Evolutionary conservation across 1,140 invertebrate species (phyloP), one percentile per base, ranked within the genome.

Genomic region (Drosophila pruinosa): DNA sequence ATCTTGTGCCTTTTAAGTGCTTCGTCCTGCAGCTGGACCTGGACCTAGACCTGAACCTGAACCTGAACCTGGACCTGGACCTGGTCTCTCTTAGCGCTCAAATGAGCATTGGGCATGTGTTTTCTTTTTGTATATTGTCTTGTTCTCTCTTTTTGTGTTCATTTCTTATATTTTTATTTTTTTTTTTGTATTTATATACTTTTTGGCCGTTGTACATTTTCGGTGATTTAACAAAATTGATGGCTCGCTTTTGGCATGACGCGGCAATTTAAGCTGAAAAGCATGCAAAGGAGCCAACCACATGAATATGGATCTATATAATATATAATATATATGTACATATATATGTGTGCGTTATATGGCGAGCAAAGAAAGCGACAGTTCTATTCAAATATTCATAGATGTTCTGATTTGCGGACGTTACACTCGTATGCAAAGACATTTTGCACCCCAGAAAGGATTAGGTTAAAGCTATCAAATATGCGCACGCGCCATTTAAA

Each of bases 211-310:
- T 72, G 63, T 54, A 68, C 47, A 39, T 69, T 73, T 67, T 80
- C 54, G 77, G 81, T 85, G 82, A 86, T 81, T 86, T 86, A 75
- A 68, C 65, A 78, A 72, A 86, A 88, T 88, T 88, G 78, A 86
- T 86, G 82, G 75, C 78, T 78, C 70, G 63, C 77, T 72, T 52
- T 75, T 64, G 64, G 53, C 69, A 67, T 65, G 54, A 70, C 41
- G 38, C 41, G 50, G 41, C 59, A 36, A 22, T 28, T 56, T 43
- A n/a, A n/a, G n/a, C n/a, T n/a, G 1, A 34, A 6, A 19, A 12
- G 21, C 14, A 22, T 10, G n/a, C 4, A 6, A 56, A 38, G 8
- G n/a, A 10, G 24, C 4, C 14, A 31, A 31, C 5, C 4, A 28
- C 4, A 6, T 17, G 12, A 6, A 45, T 43, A 43, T n/a, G 21